These are phyloP conservation scores for Batillaria attramentaria DNA, from an alignment of 1,140 invertebrate species.

Conservation along the genomic window DNA sequence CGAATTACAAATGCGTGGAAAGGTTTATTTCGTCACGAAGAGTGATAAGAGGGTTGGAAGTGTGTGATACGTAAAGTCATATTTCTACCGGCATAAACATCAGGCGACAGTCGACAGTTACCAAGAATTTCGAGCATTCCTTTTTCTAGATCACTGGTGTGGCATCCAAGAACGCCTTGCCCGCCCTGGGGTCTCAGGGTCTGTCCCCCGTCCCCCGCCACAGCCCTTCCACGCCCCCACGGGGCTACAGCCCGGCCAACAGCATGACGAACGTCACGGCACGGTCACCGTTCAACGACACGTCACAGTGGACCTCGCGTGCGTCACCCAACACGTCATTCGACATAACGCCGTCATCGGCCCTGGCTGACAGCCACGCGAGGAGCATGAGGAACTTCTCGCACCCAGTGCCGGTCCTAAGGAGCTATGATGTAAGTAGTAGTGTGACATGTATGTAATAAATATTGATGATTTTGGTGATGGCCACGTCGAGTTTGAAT, in stretches of 20 bases:
- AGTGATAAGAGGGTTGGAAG: no score
- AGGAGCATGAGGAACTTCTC: slow-evolving; percentile 37
- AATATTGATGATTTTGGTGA: not conserved
- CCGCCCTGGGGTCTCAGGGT: slow-evolving; percentile 26
- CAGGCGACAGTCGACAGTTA: no score
- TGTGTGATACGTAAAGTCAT: no score
- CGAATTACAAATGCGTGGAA: no score
- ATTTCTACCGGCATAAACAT: no score
- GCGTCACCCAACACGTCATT: slow-evolving; percentile 33
- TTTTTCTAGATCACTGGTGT: slow-evolving; percentile 27
- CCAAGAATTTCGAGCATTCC: no score
- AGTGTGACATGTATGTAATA: not conserved
- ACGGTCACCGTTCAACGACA: slow-evolving; percentile 54
- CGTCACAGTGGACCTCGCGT: slow-evolving; percentile 40
- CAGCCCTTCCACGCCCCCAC: slow-evolving; percentile 29
- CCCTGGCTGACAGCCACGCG: slow-evolving; percentile 17
- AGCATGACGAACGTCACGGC: slow-evolving; percentile 60
- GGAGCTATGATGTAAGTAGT: slow-evolving; percentile 35
- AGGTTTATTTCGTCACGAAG: no score
- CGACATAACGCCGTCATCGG: slow-evolving; percentile 19
- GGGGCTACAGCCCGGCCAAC: slow-evolving; percentile 41
- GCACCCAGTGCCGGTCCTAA: slow-evolving; percentile 35
- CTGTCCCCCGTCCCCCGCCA: slow-evolving; percentile 22
- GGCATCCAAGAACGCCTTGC: not conserved
- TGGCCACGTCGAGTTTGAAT: not conserved